These are phyloP conservation scores for Drosophila bipectinata DNA, from an alignment of 1,140 invertebrate genomes.

Conservation along the genomic window DNA sequence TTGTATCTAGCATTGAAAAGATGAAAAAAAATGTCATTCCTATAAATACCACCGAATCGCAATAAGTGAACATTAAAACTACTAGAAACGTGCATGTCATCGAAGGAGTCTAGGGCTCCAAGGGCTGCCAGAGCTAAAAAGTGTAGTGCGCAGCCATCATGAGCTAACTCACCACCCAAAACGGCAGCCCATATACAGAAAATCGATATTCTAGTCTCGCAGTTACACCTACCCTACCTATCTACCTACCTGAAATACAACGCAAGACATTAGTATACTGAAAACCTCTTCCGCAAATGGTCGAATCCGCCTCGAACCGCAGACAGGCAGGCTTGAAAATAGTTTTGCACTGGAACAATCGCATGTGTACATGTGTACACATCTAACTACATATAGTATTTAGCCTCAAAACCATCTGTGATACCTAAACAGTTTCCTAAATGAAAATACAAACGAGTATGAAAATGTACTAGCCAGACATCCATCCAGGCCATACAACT, in stretches of 20 bases:
- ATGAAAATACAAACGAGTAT: conserved; percentile 10
- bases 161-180: conserved; percentile 53
- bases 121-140: conserved; percentile 17
- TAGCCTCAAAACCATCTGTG: conserved; percentile 33
- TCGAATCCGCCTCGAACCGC: conserved; percentile 1
- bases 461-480: conserved; percentile 16
- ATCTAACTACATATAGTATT: conserved; percentile 23
- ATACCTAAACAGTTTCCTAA: conserved; percentile 38
- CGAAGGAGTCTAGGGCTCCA: conserved; percentile 4
- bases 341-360: conserved; percentile 3
- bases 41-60: conserved; percentile 35
- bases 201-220: conserved; percentile 62
- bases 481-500: conserved; percentile 8
- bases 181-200: conserved; percentile 55
- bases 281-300: conserved; percentile 37
- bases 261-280: conserved; percentile 37
- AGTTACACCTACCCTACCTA: conserved; percentile 28
- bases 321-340: conserved; percentile 4
- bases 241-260: conserved; percentile 4
- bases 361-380: background rate
- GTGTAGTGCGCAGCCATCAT: conserved; percentile 45
- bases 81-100: background rate
- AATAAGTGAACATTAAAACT: conserved; percentile 13
- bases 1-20: conserved; percentile 38
- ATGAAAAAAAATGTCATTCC: conserved; percentile 44